A percentile compares a stretch with the other conserved stretches of the same genome.
These are phyloP conservation scores for Pholis gunnellus DNA, from an alignment of 2,113 vertebrate species.

Conservation along the genomic window DNA sequence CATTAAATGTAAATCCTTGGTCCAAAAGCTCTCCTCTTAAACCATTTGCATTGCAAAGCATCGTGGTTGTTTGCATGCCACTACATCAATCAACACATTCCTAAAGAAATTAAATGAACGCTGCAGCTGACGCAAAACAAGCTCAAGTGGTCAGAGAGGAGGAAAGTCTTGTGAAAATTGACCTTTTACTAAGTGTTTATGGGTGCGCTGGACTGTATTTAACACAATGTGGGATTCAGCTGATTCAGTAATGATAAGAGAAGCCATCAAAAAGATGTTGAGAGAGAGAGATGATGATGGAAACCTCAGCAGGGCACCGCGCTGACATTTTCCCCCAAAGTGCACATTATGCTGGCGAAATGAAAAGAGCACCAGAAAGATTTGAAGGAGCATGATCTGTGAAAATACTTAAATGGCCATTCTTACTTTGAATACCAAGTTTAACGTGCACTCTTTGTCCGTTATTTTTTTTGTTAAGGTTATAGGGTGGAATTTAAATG, in stretches of 20 bases:
- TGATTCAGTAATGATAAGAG: slow-evolving; percentile 47
- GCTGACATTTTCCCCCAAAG: slow-evolving; percentile 75
- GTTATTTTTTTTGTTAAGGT: not conserved
- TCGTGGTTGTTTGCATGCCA: not conserved
- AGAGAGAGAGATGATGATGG: slow-evolving; percentile 33
- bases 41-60: too few relatives aligned
- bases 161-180: slow-evolving; percentile 44
- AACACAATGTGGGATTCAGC: slow-evolving; percentile 57
- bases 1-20: not conserved
- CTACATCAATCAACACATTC: not conserved
- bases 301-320: slow-evolving; percentile 70
- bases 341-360: slow-evolving; percentile 51
- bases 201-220: slow-evolving; percentile 48
- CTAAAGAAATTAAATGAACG: slow-evolving; percentile 30
- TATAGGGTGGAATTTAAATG: slow-evolving; percentile 25
- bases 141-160: slow-evolving; percentile 24
- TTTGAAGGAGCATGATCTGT: slow-evolving; percentile 45
- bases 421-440: slow-evolving; percentile 40
- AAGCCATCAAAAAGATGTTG: slow-evolving; percentile 49
- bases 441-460: not conserved
- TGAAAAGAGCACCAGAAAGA: slow-evolving; percentile 35
- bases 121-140: slow-evolving; percentile 24
- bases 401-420: slow-evolving; percentile 54
- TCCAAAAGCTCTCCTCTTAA: not conserved
- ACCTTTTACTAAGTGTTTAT: slow-evolving; percentile 42